Base-by-base conservation (phyloP, 2,797 vertebrate genomes). In the Erpetoichthys calabaricus region DNA sequence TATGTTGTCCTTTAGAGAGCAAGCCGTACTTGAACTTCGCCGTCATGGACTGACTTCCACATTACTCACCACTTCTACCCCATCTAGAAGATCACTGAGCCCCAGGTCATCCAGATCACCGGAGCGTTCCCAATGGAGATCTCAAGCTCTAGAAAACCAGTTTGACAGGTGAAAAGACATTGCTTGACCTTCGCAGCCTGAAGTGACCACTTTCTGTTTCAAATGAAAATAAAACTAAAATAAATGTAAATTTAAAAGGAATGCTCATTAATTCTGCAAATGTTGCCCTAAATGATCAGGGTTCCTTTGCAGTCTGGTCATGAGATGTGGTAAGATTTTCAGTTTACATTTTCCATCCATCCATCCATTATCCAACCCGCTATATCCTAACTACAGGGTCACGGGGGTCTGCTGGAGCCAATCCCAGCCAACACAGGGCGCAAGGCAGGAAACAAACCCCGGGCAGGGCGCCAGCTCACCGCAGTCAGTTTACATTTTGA, bases 11-110 rank as follows among this genome's bases (percentile, higher is more conserved):
- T 62, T 63, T 74, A 89, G 89, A 63, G 80, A 88, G 58, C 59
- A 65, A 62, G 77, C 83, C 43, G 70, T 81, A 42, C 79, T 82
- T 68, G 78, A 87, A 60, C 73, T 85, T 68, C 77, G 67, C 9
- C 61, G 63, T 47, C 78, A 85, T 53, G 81, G 74, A 63, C 67
- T 64, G 46, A 68, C 71, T 52, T 60, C 74, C 64, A 62, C 71
- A 0, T 65, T 75, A 56, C 76, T 74, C 8, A 57, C 80, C 63
- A 73, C 67, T 49, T 76, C 81, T 51, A 63, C 69, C 0, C 44
- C 49, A 44, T 63, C 76, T 62, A 79, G 72, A 59, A 69, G 57
- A 65, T 77, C 72, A 7, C 49, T 70, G 62, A 82, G 77, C 59
- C 77, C 67, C 60, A 61, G 54, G 7, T 42, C 8, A 56, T 67